phyloP scores from a whole-genome alignment of 2,797 vertebrate species.

The Danionella dracula region DNA sequence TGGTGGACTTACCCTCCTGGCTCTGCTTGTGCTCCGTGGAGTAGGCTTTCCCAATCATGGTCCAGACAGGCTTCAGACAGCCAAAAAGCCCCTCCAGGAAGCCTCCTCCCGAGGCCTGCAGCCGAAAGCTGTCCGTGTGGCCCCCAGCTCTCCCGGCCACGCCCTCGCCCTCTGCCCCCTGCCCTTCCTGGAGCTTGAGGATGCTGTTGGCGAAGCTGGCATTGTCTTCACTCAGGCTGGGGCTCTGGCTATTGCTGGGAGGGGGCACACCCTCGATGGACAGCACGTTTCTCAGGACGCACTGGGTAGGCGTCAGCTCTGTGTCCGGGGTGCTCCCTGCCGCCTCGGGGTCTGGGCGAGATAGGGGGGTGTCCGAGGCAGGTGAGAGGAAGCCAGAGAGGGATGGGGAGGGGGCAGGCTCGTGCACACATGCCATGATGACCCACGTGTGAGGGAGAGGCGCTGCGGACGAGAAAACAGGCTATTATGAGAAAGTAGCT shows the following conservation, averaged over 20 bases:
- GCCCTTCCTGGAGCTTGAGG: conserved; percentile 65
- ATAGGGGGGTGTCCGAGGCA: conserved; percentile 77
- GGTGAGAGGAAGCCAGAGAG: conserved; percentile 82
- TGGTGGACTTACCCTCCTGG: conserved; percentile 75
- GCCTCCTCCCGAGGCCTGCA: conserved; percentile 79
- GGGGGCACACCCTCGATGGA: conserved; percentile 68
- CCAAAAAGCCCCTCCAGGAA: conserved; percentile 92
- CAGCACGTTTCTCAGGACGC: conserved; percentile 85
- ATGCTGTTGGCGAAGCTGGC: conserved; percentile 70
- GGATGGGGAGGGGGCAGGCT: conserved; percentile 85
- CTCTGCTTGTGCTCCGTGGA: conserved; percentile 90
- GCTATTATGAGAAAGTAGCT: too few species aligned
- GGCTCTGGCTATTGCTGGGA: conserved; percentile 55
- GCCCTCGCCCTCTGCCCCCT: conserved; percentile 48
- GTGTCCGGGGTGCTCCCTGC: conserved; percentile 88
- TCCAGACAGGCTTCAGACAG: conserved; percentile 91
- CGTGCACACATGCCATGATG: conserved; percentile 85
- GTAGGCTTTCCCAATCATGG: conserved; percentile 94
- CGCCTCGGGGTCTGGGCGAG: conserved; percentile 79
- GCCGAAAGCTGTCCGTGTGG: conserved; percentile 66
- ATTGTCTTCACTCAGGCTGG: conserved; percentile 62
- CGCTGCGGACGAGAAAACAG: too few species aligned
- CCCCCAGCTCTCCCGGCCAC: conserved; percentile 53
- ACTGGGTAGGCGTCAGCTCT: conserved; percentile 90
- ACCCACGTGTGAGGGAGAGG: not conserved